These are phyloP conservation scores for Pomatostomus ruficeps DNA, from an alignment of 2,113 vertebrate species.

Conservation along the genomic window DNA sequence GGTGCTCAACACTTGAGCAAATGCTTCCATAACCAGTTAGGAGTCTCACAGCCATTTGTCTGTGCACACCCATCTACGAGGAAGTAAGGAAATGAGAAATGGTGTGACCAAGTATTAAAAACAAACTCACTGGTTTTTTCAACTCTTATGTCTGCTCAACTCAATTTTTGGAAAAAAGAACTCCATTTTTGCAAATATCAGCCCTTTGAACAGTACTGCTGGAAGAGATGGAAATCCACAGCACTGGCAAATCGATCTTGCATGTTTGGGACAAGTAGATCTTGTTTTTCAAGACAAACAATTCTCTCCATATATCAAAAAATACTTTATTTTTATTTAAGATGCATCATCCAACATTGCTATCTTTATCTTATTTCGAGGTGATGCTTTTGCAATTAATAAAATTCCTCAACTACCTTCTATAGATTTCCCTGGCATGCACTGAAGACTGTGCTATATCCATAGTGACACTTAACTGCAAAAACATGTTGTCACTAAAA, in stretches of 20 bases:
- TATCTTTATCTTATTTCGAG: neutral
- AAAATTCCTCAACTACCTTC: neutral
- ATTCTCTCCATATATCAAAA: neutral
- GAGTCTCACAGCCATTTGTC: neutral
- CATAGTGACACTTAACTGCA: neutral
- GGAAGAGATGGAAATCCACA: neutral
- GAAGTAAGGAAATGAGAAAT: neutral
- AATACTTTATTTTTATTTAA: neutral
- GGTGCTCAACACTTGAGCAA: neutral
- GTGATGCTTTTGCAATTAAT: constrained; percentile 28
- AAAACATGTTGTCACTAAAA: constrained; percentile 16
- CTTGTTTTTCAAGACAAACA: neutral
- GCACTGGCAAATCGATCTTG: neutral
- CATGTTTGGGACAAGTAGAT: neutral
- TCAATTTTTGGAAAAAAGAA: neutral
- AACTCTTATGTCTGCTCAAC: neutral
- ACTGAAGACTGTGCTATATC: neutral
- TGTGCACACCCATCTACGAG: neutral
- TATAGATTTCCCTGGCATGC: neutral
- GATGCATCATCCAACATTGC: neutral
- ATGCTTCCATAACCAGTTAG: neutral
- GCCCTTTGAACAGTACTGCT: neutral
- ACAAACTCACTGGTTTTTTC: neutral
- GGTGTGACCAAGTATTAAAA: neutral
- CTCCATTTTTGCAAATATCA: neutral